Percentiles rank a stretch among this genome's conserved stretches.
These are phyloP conservation scores for Lasius platythorax DNA, from an alignment of 2,888 invertebrate genomes.

Conservation along the genomic window DNA sequence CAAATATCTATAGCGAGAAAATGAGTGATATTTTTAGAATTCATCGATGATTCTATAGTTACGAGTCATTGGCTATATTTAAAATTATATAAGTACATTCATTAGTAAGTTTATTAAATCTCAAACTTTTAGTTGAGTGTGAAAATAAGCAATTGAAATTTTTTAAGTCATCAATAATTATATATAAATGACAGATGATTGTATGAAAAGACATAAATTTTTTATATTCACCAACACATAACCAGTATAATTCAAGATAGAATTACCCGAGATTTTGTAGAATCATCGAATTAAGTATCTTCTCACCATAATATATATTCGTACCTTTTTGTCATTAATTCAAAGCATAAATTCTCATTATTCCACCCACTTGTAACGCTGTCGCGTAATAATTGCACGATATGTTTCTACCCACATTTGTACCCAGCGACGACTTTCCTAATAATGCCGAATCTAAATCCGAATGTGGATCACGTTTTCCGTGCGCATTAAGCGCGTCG, in stretches of 20 bases:
- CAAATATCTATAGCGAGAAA: background rate
- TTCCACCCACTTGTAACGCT: slow-evolving; percentile 10
- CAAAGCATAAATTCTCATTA: slow-evolving; percentile 16
- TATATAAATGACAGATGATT: too few species aligned
- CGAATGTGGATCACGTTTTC: slow-evolving; percentile 37
- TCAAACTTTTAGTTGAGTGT: too few species aligned
- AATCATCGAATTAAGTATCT: background rate
- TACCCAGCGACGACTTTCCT: slow-evolving; percentile 17
- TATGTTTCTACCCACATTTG: slow-evolving; percentile 5
- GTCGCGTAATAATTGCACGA: slow-evolving; percentile 10
- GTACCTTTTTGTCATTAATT: background rate
- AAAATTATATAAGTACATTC: too few species aligned
- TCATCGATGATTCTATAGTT: too few species aligned
- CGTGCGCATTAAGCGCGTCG: slow-evolving; percentile 25
- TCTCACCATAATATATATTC: background rate
- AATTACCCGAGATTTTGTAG: background rate
- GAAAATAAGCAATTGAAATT: too few species aligned
- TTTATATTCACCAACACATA: background rate
- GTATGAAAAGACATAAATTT: background rate
- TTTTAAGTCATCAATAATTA: too few species aligned
- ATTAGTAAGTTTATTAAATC: too few species aligned
- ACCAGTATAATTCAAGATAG: background rate
- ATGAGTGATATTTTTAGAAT: too few species aligned
- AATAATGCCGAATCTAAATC: slow-evolving; percentile 33
- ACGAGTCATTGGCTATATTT: too few species aligned